Evolutionary conservation across 2,113 vertebrate species (phyloP).

Genomic region (Gymnarchus niloticus): DNA sequence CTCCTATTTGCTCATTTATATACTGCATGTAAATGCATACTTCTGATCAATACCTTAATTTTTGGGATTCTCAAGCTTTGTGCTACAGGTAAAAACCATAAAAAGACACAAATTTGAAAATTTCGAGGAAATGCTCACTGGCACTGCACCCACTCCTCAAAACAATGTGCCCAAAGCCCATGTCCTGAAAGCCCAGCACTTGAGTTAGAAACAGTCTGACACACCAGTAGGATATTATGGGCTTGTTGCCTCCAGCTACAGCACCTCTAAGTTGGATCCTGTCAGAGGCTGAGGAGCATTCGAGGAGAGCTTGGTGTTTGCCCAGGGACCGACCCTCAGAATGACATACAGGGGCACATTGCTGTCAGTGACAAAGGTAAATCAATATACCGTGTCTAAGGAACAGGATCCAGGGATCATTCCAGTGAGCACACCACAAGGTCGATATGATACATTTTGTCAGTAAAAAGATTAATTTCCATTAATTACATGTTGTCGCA

Average conservation of each 20-base stretch:
- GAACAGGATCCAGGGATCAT: background rate
- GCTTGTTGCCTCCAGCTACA: constrained; percentile 10
- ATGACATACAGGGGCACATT: background rate
- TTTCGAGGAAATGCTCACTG: constrained; percentile 22
- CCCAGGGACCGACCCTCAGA: constrained; percentile 26
- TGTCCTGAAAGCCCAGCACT: background rate
- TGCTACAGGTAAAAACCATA: no score
- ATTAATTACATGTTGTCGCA: background rate
- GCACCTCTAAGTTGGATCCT: constrained; percentile 21
- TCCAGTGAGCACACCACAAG: background rate
- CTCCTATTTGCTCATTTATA: background rate
- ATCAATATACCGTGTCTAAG: background rate
- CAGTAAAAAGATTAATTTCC: background rate
- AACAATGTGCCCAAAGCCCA: background rate
- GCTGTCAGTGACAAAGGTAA: background rate
- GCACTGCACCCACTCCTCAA: constrained; percentile 12
- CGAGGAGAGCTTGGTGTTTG: background rate
- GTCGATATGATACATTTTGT: background rate
- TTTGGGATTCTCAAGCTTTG: no score
- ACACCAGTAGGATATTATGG: background rate
- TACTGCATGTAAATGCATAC: background rate
- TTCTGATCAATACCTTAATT: background rate
- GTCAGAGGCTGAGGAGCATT: constrained; percentile 3
- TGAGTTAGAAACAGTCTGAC: constrained; percentile 14
- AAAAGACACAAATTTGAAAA: no score